Percentiles rank a stretch among this genome's conserved stretches.
Evolutionary conservation across 2,797 vertebrate species (phyloP).

Genomic region (Onychomys torridus): DNA sequence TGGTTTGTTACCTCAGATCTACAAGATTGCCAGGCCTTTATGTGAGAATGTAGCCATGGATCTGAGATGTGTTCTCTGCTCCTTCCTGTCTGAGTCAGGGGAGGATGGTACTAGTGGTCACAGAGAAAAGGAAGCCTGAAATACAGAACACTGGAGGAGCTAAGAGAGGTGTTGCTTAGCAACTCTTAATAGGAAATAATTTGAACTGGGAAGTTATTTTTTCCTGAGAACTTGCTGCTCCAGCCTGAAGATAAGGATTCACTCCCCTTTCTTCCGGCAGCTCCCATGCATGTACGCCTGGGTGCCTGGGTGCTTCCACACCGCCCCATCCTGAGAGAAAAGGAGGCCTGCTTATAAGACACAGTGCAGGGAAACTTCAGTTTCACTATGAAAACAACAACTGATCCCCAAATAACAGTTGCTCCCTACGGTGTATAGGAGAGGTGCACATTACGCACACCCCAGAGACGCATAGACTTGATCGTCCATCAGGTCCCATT

Average conservation of each 20-base stretch:
- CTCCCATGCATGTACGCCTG: fast-evolving
- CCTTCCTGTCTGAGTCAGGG: neutral
- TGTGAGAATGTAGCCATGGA: neutral
- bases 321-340: neutral
- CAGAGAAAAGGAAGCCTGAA: constrained; percentile 62
- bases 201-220: constrained; percentile 72
- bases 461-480: neutral
- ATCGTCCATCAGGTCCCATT: neutral
- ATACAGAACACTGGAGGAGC: constrained; percentile 33
- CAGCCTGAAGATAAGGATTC: neutral
- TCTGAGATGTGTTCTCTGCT: neutral
- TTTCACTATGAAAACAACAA: neutral
- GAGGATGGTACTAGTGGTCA: neutral
- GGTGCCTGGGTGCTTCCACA: fast-evolving
- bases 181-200: constrained; percentile 79
- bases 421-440: neutral
- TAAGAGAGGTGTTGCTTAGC: constrained; percentile 76
- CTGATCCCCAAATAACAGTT: neutral
- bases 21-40: neutral
- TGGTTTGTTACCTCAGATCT: neutral
- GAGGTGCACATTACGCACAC: fast-evolving
- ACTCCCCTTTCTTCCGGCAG: neutral
- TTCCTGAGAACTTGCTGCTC: constrained; percentile 63
- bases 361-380: neutral
- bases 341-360: neutral